A percentile compares a stretch with the other conserved stretches of the same genome.
phyloP scores from a whole-genome alignment of 2,113 vertebrate species.

The Boulengeromyrus knoepffleri region DNA sequence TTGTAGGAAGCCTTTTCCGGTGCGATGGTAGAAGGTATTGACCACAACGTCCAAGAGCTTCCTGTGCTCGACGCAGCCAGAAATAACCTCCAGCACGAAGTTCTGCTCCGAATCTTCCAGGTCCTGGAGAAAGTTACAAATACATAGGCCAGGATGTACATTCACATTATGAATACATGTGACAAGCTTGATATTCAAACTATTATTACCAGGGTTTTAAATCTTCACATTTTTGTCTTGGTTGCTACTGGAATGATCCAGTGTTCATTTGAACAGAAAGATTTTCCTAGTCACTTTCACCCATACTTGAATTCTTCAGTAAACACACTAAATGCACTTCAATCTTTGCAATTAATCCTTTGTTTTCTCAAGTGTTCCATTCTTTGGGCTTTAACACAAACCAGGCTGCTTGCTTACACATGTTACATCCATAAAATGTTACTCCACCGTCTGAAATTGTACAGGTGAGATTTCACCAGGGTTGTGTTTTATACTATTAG shows the following conservation, averaged over 20 bases:
- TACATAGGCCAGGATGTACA: not conserved
- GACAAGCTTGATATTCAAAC: not conserved
- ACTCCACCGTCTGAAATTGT: not conserved
- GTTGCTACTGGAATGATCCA: not conserved
- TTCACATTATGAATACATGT: not conserved
- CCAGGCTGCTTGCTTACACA: not conserved
- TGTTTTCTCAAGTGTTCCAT: not conserved
- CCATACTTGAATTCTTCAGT: not conserved
- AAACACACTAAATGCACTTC: not conserved
- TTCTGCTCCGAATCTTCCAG: slow-evolving; percentile 47
- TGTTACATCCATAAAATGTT: not conserved
- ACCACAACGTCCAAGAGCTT: slow-evolving; percentile 69
- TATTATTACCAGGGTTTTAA: not conserved
- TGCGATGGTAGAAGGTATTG: slow-evolving; percentile 65
- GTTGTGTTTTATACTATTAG: not conserved
- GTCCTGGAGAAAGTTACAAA: slow-evolving; percentile 37
- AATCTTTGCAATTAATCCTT: not conserved
- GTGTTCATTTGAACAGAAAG: not conserved
- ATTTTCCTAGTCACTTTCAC: not conserved
- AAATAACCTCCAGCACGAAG: slow-evolving; percentile 67
- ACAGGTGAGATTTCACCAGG: not conserved
- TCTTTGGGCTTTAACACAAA: not conserved
- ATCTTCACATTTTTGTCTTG: not conserved
- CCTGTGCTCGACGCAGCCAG: slow-evolving; percentile 74
- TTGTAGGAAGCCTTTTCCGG: slow-evolving; percentile 52